Evolutionary conservation across 2,113 vertebrate species (phyloP), one percentile per base, ranked within the genome.

Genomic region (Semnornis frantzii): DNA sequence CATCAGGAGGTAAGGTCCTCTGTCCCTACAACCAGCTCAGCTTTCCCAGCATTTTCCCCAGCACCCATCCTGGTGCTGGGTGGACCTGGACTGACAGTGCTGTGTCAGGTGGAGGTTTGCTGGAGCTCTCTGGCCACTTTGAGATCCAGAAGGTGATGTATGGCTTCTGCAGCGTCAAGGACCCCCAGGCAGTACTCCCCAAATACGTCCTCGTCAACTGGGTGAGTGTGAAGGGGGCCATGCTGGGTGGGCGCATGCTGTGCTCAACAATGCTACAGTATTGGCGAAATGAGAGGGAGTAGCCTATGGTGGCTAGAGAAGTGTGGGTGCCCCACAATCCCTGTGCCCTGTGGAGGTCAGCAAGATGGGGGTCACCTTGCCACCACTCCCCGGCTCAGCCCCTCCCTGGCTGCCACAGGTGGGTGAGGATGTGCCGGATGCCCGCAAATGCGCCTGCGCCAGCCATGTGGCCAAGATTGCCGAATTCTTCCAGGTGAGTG

Each of bases 161-260:
- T 16, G 99, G 99, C 94, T 99, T 99, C 98, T 99, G 99, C 98
- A 99, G 99, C 37, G 98, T 99, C 97, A 99, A 99, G 97, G 99
- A 99, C 18, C 98, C 98, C 52, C 96, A 97, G 48, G 98, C 98
- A 1, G 97, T 98, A 34, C 98, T 99, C 95, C 99, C 99, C 12
- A 98, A 99, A 98, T 99, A 99, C 72, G 98, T 99, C 97, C 99
- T 99, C 85, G 99, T 99, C 98, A 99, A 99, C 98, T 99, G 99
- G 99, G 99, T 99, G 97, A 98, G 98, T 87, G 15, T 11, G 28
- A 30, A 10, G 44, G 44, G 37, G 28, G 31, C 15, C 6, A 0
- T 14, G 42, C 55, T 28, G 52, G 15, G 12, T 46, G 31, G 50
- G 27, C 0, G 21, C 1, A 8, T 37, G 34, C 54, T 1, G 1